Conservation (phyloP, 2,113 vertebrate species). For the Takifugu flavidus region DNA sequence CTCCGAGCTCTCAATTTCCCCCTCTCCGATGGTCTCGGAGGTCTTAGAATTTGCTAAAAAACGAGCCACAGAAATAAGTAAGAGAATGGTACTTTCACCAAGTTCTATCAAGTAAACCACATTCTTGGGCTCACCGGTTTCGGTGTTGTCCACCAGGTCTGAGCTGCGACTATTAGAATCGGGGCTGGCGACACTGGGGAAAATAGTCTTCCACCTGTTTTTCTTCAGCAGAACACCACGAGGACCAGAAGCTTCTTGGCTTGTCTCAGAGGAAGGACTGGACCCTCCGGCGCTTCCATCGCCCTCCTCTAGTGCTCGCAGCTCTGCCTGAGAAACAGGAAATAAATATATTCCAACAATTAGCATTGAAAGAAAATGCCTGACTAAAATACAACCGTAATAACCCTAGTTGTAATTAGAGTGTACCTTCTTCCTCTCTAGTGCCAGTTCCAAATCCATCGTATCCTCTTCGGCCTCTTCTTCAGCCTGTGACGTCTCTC, state of each 20-base stretch:
- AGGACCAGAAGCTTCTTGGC: constrained; percentile 79
- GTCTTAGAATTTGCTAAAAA: constrained; percentile 61
- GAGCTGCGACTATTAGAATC: constrained; percentile 84
- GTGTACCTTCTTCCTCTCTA: constrained; percentile 92
- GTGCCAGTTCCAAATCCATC: constrained; percentile 87
- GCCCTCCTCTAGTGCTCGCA: constrained; percentile 93
- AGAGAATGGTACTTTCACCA: background rate
- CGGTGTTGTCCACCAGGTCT: constrained; percentile 76
- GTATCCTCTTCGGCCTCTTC: constrained; percentile 92
- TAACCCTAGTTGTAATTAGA: background rate
- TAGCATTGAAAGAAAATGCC: background rate
- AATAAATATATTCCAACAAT: background rate
- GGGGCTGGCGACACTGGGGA: constrained; percentile 82
- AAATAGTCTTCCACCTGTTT: constrained; percentile 90
- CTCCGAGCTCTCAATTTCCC: constrained; percentile 78
- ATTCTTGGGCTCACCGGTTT: constrained; percentile 71
- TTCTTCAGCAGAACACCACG: constrained; percentile 74
- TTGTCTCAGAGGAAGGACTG: constrained; percentile 88
- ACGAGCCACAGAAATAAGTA: background rate
- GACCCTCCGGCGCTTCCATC: constrained; percentile 88
- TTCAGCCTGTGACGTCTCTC: constrained; percentile 73
- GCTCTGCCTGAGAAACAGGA: constrained; percentile 81
- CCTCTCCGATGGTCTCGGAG: constrained; percentile 71
- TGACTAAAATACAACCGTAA: background rate
- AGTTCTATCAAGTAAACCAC: background rate